phyloP scores from a whole-genome alignment of 1,140 invertebrate genomes.

The Temnothorax nylanderi region DNA sequence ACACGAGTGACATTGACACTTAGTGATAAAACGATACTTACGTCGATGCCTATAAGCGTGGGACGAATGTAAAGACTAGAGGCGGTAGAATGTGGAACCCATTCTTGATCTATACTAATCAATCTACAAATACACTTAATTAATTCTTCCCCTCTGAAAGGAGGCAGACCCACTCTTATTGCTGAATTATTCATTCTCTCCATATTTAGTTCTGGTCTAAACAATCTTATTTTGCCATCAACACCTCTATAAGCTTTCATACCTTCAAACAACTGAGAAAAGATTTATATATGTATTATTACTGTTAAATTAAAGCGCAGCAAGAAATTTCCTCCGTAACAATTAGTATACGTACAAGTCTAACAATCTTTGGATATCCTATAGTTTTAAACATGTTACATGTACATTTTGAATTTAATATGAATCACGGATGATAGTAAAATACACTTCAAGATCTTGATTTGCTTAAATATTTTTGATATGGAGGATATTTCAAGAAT shows the following conservation, averaged over 20 bases:
- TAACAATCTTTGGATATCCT: slow-evolving; percentile 11
- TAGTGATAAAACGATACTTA: slow-evolving; percentile 86
- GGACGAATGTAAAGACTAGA: slow-evolving; percentile 98
- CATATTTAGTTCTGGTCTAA: slow-evolving; percentile 98
- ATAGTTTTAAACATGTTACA: slow-evolving; percentile 13
- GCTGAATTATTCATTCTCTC: slow-evolving; percentile 96
- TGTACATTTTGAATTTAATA: slow-evolving; percentile 4
- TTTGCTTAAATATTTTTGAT: not conserved
- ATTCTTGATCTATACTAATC: slow-evolving; percentile 97
- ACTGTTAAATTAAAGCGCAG: slow-evolving; percentile 23
- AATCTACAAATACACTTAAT: slow-evolving; percentile 95
- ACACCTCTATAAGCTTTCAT: slow-evolving; percentile 98
- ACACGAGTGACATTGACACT: not conserved
- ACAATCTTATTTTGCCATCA: slow-evolving; percentile 97
- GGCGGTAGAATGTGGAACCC: slow-evolving; percentile 96
- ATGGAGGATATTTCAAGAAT: slow-evolving; percentile 4
- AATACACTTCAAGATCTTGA: not conserved
- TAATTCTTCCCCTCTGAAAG: slow-evolving; percentile 95
- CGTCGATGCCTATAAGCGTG: slow-evolving; percentile 98
- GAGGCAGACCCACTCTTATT: slow-evolving; percentile 93
- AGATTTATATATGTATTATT: slow-evolving; percentile 41
- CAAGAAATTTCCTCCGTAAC: not conserved
- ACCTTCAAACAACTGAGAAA: slow-evolving; percentile 97
- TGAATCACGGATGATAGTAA: not conserved
- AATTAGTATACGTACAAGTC: slow-evolving; percentile 28